These are phyloP conservation scores for Calliscelio sp. DNA, from an alignment of 2,888 invertebrate species.

Conservation along the genomic window DNA sequence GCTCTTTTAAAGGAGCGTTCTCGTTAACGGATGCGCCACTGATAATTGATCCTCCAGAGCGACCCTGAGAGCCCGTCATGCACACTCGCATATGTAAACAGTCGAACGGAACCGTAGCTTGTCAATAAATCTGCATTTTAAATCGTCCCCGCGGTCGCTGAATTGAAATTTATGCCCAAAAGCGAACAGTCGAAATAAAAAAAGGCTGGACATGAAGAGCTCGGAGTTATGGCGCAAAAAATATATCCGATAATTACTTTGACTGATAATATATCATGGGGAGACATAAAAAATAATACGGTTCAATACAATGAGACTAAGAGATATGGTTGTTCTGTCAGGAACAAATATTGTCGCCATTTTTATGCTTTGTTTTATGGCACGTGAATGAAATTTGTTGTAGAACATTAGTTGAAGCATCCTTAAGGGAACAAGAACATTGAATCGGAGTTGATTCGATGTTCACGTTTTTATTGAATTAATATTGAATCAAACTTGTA, in stretches of 20 bases:
- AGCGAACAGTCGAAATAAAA: constrained; percentile 10
- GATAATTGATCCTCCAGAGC: constrained; percentile 54
- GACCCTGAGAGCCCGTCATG: constrained; percentile 43
- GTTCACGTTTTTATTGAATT: too few species aligned
- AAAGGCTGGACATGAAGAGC: not conserved
- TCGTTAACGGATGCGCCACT: constrained; percentile 59
- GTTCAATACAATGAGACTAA: constrained; percentile 1
- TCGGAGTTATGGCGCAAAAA: constrained; percentile 14
- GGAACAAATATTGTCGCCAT: not conserved
- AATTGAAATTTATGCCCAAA: constrained; percentile 42
- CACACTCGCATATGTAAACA: constrained; percentile 42
- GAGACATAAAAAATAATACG: constrained; percentile 21
- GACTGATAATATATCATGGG: constrained; percentile 25
- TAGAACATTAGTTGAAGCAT: too few species aligned
- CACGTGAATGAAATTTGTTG: too few species aligned
- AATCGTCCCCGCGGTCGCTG: constrained; percentile 22
- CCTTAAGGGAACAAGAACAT: too few species aligned
- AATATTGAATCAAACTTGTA: too few species aligned
- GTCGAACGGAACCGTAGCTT: constrained; percentile 27
- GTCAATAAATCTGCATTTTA: constrained; percentile 61
- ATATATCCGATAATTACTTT: constrained; percentile 26
- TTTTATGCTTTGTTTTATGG: not conserved
- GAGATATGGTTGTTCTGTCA: constrained; percentile 2
- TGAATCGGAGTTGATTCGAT: too few species aligned
- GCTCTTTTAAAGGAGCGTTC: constrained; percentile 51